Evolutionary conservation across 2,888 invertebrate species (phyloP).

Genomic region (Labia minor): DNA sequence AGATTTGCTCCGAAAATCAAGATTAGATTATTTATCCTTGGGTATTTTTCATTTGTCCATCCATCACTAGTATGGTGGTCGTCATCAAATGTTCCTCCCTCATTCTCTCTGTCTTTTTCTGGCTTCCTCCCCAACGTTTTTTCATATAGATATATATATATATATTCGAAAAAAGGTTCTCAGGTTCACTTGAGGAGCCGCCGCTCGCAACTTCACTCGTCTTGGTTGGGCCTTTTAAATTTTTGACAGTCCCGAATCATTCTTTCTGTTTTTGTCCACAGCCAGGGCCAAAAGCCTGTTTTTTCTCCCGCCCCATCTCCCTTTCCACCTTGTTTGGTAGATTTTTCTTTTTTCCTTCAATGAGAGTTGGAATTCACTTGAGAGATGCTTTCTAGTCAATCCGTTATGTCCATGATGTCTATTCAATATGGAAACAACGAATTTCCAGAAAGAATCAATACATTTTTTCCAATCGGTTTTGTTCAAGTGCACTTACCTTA

Average conservation of each 20-base stretch:
- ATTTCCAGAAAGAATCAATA: background rate
- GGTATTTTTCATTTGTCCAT: too few species aligned
- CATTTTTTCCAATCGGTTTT: background rate
- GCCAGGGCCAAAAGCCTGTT: background rate
- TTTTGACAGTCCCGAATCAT: background rate
- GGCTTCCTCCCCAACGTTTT: too few species aligned
- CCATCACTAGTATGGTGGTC: too few species aligned
- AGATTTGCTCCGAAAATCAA: too few species aligned
- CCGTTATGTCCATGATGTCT: background rate
- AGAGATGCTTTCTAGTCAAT: background rate
- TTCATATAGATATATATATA: too few species aligned
- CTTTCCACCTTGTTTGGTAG: too few species aligned
- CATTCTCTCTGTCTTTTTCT: too few species aligned
- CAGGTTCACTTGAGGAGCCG: conserved; percentile 13
- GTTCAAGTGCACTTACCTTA: too few species aligned
- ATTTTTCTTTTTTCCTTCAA: background rate
- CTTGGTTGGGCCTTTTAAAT: conserved; percentile 1
- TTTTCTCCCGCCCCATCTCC: background rate
- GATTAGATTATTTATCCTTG: too few species aligned
- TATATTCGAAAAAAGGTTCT: background rate
- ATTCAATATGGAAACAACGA: background rate
- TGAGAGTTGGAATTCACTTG: background rate
- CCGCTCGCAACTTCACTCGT: background rate
- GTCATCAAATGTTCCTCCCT: too few species aligned
- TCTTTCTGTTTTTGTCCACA: background rate